phyloP scores from a whole-genome alignment of 2,888 invertebrate species.

The Agriotes lineatus region DNA sequence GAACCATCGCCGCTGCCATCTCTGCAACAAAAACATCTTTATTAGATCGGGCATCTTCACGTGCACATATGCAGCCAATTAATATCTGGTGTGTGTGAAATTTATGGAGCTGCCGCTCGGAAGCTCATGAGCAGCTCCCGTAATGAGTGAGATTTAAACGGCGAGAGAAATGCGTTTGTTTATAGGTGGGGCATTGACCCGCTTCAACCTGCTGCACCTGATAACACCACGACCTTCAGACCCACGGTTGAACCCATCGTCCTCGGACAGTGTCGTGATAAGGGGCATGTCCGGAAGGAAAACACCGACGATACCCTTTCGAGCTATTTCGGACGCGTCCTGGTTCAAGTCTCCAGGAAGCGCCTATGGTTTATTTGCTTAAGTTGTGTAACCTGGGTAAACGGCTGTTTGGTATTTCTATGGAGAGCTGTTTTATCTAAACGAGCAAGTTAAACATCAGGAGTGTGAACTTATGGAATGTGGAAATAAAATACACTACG shows the following conservation, averaged over 20 bases:
- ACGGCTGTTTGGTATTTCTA: too few relatives aligned
- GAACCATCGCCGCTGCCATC: conserved; percentile 99
- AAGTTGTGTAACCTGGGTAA: too few relatives aligned
- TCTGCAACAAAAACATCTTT: conserved; percentile 72
- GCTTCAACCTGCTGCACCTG: conserved; percentile 33
- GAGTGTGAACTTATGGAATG: too few relatives aligned
- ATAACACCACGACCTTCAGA: conserved; percentile 33
- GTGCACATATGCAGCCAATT: conserved; percentile 33
- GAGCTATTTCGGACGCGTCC: too few relatives aligned
- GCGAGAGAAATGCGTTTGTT: conserved; percentile 29
- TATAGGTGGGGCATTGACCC: conserved; percentile 37
- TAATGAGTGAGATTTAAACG: conserved; percentile 32
- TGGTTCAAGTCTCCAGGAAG: too few relatives aligned
- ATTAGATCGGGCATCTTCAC: conserved; percentile 27
- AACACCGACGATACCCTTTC: too few relatives aligned
- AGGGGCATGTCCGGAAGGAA: too few relatives aligned
- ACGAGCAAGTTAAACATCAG: too few relatives aligned
- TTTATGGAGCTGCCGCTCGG: conserved; percentile 25
- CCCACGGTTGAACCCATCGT: conserved; percentile 1
- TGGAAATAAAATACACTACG: too few relatives aligned
- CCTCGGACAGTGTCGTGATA: not conserved
- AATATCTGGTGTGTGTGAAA: conserved; percentile 31
- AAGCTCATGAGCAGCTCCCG: conserved; percentile 17
- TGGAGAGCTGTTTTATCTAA: too few relatives aligned
- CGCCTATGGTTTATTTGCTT: too few relatives aligned